Evolutionary conservation across 2,113 vertebrate genomes (phyloP).

Genomic region (Cromileptes altivelis): DNA sequence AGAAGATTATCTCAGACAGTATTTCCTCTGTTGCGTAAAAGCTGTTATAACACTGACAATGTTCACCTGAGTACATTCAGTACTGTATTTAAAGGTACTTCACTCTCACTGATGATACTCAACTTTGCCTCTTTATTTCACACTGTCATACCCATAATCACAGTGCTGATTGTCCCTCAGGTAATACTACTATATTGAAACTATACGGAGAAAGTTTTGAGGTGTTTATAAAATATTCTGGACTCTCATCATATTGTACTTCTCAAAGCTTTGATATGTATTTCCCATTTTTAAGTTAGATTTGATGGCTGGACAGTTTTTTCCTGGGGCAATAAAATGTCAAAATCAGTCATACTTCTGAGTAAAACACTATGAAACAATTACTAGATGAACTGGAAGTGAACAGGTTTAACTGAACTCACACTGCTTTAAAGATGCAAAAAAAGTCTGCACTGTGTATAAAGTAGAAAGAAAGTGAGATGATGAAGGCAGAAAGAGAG

Average conservation of each 20-base stretch:
- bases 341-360: conserved; percentile 13
- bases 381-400: conserved; percentile 3
- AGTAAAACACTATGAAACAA: conserved; percentile 38
- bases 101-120: background rate
- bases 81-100: background rate
- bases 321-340: conserved; percentile 28
- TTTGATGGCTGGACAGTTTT: background rate
- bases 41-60: background rate
- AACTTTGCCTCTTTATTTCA: background rate
- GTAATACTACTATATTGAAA: conserved; percentile 13
- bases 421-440: background rate
- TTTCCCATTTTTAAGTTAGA: conserved; percentile 52
- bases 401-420: conserved; percentile 9
- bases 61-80: background rate
- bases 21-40: background rate
- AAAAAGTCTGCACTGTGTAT: background rate
- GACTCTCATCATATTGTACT: conserved; percentile 6
- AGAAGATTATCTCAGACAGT: background rate
- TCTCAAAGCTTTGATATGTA: conserved; percentile 33
- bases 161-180: conserved; percentile 3
- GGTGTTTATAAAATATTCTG: conserved; percentile 10
- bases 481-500: background rate
- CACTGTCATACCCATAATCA: background rate
- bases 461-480: background rate
- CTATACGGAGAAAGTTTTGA: background rate